phyloP scores from a whole-genome alignment of 2,888 invertebrate species.

The Vanessa cardui region DNA sequence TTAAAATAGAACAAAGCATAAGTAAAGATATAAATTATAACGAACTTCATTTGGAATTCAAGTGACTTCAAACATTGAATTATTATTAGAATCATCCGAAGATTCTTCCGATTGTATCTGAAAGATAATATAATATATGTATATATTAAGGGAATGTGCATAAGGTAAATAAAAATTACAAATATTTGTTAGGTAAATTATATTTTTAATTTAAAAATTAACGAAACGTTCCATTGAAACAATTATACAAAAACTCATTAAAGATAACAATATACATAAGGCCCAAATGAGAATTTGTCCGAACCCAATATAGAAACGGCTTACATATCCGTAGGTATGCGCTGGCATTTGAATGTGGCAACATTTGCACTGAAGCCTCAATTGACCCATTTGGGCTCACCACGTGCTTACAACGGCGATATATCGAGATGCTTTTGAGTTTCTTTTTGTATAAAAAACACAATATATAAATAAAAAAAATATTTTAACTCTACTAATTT shows the following conservation, averaged over 20 bases:
- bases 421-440: conserved; percentile 13
- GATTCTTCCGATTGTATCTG: too few relatives aligned
- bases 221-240: not conserved
- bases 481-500: not conserved
- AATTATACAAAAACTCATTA: conserved; percentile 5
- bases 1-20: too few relatives aligned
- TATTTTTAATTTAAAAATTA: not conserved
- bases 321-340: conserved; percentile 30
- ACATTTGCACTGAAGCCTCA: conserved; percentile 64
- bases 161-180: too few relatives aligned
- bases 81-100: too few relatives aligned
- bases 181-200: too few relatives aligned
- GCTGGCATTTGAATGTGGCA: conserved; percentile 59
- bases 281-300: conserved; percentile 25
- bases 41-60: too few relatives aligned
- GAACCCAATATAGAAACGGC: conserved; percentile 16
- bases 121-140: too few relatives aligned
- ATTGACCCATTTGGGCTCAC: conserved; percentile 61
- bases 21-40: too few relatives aligned
- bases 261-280: conserved; percentile 22
- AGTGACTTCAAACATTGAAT: too few relatives aligned
- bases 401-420: conserved; percentile 37
- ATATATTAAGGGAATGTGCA: too few relatives aligned
- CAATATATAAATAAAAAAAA: not conserved
- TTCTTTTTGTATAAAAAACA: conserved; percentile 6